A percentile compares a stretch with the other conserved stretches of the same genome.
These are phyloP conservation scores for Myripristis murdjan DNA, from an alignment of 2,797 vertebrate genomes.

Conservation along the genomic window DNA sequence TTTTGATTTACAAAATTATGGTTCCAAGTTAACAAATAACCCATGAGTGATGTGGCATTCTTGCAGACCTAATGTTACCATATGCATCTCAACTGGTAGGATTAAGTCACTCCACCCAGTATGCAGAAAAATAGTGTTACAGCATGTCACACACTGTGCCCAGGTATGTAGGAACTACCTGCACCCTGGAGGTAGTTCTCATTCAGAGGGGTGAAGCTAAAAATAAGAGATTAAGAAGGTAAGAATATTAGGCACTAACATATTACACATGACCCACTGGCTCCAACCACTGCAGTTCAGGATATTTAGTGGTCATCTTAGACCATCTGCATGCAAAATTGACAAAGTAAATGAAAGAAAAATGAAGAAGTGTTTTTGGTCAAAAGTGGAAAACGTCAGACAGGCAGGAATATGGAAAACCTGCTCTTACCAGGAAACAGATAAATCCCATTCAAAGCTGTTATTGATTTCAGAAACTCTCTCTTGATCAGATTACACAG, in stretches of 20 bases:
- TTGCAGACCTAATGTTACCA: constrained; percentile 4
- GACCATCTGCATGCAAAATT: no score
- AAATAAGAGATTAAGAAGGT: background rate
- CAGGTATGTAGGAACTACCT: background rate
- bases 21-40: background rate
- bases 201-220: background rate
- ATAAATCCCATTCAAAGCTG: no score
- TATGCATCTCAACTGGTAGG: constrained; percentile 26
- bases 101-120: constrained; percentile 31
- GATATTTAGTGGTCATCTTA: no score
- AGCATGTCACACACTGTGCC: background rate
- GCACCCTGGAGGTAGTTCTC: constrained; percentile 19
- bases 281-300: no score
- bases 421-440: no score
- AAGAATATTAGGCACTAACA: background rate
- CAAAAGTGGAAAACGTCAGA: no score
- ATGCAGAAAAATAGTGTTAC: background rate
- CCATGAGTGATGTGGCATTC: background rate
- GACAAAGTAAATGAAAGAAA: no score
- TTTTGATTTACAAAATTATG: background rate
- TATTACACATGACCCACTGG: background rate
- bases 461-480: no score
- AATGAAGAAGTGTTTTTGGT: no score
- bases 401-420: no score
- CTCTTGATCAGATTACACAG: no score